These are phyloP conservation scores for Aphidius gifuensis DNA, from an alignment of 1,140 invertebrate genomes.

Conservation along the genomic window DNA sequence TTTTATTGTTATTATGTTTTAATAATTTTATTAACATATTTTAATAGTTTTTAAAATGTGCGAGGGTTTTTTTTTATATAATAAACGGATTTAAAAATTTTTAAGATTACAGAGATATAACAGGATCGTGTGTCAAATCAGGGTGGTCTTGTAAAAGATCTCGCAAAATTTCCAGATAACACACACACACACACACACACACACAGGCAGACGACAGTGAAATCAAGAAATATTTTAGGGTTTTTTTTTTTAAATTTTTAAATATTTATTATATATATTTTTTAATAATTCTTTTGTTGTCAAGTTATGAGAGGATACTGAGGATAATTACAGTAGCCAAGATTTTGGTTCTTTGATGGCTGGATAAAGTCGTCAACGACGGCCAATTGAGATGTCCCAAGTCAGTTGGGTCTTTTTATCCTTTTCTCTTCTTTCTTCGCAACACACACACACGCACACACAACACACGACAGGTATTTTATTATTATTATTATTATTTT, in stretches of 20 bases:
- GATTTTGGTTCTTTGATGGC: slow-evolving; percentile 17
- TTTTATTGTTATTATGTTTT: slow-evolving; percentile 41
- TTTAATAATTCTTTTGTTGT: slow-evolving; percentile 8
- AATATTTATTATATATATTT: neutral
- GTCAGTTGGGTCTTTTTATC: no score
- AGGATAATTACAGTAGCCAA: slow-evolving; percentile 11
- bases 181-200: slow-evolving; percentile 29
- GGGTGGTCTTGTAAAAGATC: slow-evolving; percentile 40
- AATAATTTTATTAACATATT: neutral
- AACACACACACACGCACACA: no score
- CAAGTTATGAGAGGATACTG: slow-evolving; percentile 2
- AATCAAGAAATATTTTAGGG: slow-evolving; percentile 30
- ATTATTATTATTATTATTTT: no score
- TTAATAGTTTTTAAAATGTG: neutral
- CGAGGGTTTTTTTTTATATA: neutral
- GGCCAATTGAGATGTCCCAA: slow-evolving; percentile 17
- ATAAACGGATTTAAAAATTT: neutral
- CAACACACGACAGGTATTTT: no score
- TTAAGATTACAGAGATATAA: slow-evolving; percentile 31
- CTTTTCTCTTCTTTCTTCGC: no score
- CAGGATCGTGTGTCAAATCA: slow-evolving; percentile 44
- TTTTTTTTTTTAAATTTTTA: slow-evolving; percentile 12
- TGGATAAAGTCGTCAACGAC: slow-evolving; percentile 23
- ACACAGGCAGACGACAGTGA: slow-evolving; percentile 24
- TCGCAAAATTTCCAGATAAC: slow-evolving; percentile 41